Evolutionary conservation across 2,797 vertebrate species (phyloP).

Genomic region (Pelochelys cantorii): DNA sequence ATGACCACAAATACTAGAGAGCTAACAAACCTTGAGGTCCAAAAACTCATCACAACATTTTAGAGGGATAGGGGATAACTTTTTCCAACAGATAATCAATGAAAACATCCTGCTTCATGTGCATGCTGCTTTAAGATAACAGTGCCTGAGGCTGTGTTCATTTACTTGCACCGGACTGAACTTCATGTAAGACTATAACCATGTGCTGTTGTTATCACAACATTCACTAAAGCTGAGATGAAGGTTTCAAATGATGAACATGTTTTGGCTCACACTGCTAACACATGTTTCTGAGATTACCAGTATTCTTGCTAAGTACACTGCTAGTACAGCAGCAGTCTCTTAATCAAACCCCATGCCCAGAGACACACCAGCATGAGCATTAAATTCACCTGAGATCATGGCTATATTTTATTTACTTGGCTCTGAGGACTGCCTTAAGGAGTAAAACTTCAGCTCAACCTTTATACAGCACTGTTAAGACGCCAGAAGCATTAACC

Average conservation of each 20-base stretch:
- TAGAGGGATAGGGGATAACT: neutral
- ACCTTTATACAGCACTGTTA: neutral
- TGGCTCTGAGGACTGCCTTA: neutral
- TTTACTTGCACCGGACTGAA: neutral
- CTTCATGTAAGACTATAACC: neutral
- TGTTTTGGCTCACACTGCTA: conserved; percentile 1
- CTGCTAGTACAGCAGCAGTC: neutral
- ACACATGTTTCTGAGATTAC: neutral
- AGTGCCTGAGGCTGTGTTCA: neutral
- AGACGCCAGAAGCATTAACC: neutral
- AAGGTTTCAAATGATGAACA: neutral
- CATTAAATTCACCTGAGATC: conserved; percentile 33
- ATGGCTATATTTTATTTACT: conserved; percentile 26
- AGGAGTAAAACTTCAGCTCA: neutral
- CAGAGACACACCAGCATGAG: neutral
- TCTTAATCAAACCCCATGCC: conserved; percentile 9
- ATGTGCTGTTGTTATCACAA: neutral
- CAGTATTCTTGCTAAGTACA: neutral
- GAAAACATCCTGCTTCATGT: neutral
- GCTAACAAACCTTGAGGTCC: neutral
- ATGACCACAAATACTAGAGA: neutral
- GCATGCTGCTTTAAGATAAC: neutral
- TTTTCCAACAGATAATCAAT: neutral
- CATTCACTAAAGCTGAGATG: conserved; percentile 30
- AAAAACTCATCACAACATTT: neutral